Evolutionary conservation across 2,113 vertebrate genomes (phyloP).

Genomic region (Acrocephalus kingi): DNA sequence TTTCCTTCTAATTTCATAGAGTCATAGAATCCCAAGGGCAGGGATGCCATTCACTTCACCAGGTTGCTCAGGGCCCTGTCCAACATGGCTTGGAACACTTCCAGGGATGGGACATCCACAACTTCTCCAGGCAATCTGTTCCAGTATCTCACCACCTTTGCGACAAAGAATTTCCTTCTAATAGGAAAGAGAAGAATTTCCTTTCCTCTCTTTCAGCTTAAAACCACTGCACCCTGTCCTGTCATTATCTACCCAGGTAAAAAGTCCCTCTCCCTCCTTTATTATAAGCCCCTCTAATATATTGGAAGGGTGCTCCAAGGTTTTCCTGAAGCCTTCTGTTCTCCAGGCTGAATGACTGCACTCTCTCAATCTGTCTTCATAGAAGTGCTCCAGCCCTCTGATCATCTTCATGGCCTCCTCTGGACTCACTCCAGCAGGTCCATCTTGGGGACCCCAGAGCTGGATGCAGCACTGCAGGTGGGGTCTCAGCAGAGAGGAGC

Average conservation of each 20-base stretch:
- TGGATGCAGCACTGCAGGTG: neutral
- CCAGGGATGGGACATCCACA: neutral
- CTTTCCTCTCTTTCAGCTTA: neutral
- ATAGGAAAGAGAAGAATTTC: neutral
- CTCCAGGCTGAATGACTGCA: neutral
- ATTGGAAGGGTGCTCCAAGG: neutral
- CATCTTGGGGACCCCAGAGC: neutral
- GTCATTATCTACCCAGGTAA: neutral
- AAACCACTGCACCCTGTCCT: neutral
- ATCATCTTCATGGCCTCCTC: accelerated
- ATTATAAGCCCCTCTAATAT: neutral
- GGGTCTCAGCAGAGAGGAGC: neutral
- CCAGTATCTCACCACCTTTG: neutral
- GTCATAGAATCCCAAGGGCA: neutral
- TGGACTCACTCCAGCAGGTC: neutral
- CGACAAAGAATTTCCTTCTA: neutral
- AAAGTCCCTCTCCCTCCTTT: neutral
- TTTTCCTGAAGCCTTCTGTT: neutral
- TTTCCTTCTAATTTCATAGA: neutral
- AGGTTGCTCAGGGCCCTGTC: neutral
- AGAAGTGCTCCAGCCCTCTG: neutral
- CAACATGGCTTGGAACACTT: neutral
- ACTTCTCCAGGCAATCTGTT: neutral
- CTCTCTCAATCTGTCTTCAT: neutral
- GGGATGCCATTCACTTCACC: neutral